phyloP scores from a whole-genome alignment of 2,797 vertebrate species.

The Huso huso region DNA sequence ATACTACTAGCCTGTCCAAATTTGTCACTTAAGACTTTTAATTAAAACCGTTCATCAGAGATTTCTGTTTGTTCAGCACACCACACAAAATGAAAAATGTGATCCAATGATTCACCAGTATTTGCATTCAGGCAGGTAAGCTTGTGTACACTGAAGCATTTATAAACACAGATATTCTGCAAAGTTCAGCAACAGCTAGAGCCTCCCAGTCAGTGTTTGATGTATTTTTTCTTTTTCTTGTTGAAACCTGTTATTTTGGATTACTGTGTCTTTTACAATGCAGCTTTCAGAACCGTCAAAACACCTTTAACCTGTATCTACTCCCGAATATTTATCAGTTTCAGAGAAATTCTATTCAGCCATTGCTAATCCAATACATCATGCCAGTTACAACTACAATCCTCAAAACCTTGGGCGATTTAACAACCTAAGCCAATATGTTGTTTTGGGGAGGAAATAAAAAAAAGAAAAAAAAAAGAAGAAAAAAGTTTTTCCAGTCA shows the following conservation, averaged over 20 bases:
- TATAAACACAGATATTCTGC: slow-evolving; percentile 51
- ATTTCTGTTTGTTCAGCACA: slow-evolving; percentile 83
- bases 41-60: slow-evolving; percentile 81
- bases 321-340: no score
- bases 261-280: background rate
- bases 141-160: slow-evolving; percentile 57
- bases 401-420: background rate
- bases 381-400: background rate
- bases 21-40: slow-evolving; percentile 77
- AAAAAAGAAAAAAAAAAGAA: no score
- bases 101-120: slow-evolving; percentile 80
- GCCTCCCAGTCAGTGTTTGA: slow-evolving; percentile 11
- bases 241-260: background rate
- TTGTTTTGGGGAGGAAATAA: background rate
- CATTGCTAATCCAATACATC: background rate
- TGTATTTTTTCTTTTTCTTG: background rate
- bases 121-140: slow-evolving; percentile 80
- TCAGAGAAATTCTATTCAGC: no score
- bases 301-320: background rate
- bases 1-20: slow-evolving; percentile 57
- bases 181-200: slow-evolving; percentile 17
- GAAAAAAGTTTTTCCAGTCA: background rate
- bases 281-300: background rate
- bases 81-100: slow-evolving; percentile 74
- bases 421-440: background rate